Conservation (phyloP, 2,113 vertebrate species). For the Empidonax traillii region DNA sequence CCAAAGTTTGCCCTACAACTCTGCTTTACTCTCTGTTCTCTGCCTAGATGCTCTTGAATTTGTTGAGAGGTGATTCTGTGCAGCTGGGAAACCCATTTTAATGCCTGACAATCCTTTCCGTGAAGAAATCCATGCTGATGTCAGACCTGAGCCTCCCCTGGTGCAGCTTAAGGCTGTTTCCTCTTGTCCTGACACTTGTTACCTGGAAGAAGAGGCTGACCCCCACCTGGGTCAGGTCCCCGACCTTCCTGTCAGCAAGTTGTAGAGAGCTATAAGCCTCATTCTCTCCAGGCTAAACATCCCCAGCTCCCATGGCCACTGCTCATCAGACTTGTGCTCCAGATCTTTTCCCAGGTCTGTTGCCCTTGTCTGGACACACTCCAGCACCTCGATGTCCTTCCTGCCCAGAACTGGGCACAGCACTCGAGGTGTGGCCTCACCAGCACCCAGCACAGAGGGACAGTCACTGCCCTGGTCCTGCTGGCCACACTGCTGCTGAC, state of each 20-base stretch:
- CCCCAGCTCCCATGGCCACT: not conserved
- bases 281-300: not conserved
- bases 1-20: not conserved
- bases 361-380: not conserved
- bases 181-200: not conserved
- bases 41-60: not conserved
- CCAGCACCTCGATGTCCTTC: not conserved
- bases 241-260: not conserved
- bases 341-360: not conserved
- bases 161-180: not conserved
- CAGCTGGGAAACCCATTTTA: not conserved
- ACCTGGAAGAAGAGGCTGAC: not conserved
- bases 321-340: not conserved
- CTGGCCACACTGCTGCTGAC: not conserved
- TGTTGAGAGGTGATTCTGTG: not conserved
- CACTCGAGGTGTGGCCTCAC: not conserved
- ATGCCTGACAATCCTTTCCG: not conserved
- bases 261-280: not conserved
- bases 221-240: not conserved
- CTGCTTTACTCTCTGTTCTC: not conserved
- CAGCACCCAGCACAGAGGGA: not conserved
- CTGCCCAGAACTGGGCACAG: not conserved
- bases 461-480: not conserved
- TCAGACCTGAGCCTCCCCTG: not conserved
- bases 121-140: not conserved